A percentile compares a stretch with the other conserved stretches of the same genome.
Conservation (phyloP, 2,113 vertebrate genomes). For the Gobiocypris rarus region DNA sequence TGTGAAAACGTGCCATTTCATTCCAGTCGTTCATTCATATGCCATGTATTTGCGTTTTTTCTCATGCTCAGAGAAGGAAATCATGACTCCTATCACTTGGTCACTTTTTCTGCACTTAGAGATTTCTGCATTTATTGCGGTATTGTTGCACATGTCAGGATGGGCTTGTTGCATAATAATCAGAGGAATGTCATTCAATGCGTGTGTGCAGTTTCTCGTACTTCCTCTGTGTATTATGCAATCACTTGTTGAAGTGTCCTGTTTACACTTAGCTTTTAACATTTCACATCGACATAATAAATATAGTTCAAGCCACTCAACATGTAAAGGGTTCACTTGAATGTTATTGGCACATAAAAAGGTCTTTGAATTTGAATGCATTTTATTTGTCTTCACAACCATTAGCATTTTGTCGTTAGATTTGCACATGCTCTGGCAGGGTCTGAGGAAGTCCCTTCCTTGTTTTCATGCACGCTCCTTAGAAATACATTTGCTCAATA, state of each 20-base stretch:
- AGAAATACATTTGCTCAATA: not conserved
- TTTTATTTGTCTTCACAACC: slow-evolving; percentile 15
- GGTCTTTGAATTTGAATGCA: not conserved
- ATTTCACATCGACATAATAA: not conserved
- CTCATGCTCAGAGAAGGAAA: too few species aligned
- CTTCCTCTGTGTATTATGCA: slow-evolving; percentile 37
- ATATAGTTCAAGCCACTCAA: not conserved
- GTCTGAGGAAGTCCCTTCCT: slow-evolving; percentile 15
- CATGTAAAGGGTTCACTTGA: not conserved
- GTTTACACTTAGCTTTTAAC: slow-evolving; percentile 10
- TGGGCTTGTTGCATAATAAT: slow-evolving; percentile 1
- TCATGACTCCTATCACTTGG: not conserved
- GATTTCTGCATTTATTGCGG: too few species aligned
- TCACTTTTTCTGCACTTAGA: slow-evolving; percentile 19
- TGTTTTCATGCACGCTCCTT: not conserved
- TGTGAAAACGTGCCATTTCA: not conserved
- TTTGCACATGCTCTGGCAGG: slow-evolving; percentile 7
- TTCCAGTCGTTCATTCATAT: not conserved
- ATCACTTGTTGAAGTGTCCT: not conserved
- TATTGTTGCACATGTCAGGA: slow-evolving; percentile 4
- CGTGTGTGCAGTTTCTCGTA: not conserved
- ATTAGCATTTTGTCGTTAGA: not conserved
- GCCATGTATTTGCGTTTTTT: not conserved
- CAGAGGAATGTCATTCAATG: not conserved
- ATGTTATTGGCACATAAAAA: not conserved